Evolutionary conservation across 2,797 vertebrate genomes (phyloP).

Genomic region (Dryobates pubescens): DNA sequence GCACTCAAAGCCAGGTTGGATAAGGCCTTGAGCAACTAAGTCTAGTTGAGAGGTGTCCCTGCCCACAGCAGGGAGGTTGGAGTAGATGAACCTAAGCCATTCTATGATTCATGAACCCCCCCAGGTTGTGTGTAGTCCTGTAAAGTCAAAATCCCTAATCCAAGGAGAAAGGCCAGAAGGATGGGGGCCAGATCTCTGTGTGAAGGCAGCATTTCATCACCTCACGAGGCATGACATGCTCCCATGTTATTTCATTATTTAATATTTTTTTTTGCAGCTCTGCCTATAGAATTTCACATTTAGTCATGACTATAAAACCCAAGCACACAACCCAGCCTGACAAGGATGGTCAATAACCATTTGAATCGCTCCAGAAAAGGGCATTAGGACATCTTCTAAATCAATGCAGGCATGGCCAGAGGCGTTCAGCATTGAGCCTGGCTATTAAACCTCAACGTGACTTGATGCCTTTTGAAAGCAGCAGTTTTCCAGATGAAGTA

Average conservation of each 20-base stretch:
- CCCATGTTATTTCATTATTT: not conserved
- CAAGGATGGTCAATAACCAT: constrained; percentile 9
- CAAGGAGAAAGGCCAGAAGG: not conserved
- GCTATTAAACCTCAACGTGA: not conserved
- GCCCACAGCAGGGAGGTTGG: too few species aligned
- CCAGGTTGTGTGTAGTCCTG: not conserved
- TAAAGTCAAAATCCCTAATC: not conserved
- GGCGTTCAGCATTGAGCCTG: not conserved
- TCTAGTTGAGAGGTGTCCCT: too few species aligned
- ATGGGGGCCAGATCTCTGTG: accelerated
- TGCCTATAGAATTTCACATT: not conserved
- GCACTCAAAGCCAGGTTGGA: too few species aligned
- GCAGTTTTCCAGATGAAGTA: not conserved
- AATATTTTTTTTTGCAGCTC: not conserved
- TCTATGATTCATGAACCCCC: not conserved
- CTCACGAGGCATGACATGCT: not conserved
- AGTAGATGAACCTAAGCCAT: too few species aligned
- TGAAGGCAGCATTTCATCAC: not conserved
- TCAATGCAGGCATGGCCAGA: not conserved
- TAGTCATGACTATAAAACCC: not conserved
- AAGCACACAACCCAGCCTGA: not conserved
- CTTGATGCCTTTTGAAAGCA: not conserved
- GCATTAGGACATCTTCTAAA: not conserved
- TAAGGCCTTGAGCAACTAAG: too few species aligned
- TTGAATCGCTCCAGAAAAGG: not conserved